These are phyloP conservation scores for Entomobrya proxima DNA, from an alignment of 2,888 invertebrate genomes.

Conservation along the genomic window DNA sequence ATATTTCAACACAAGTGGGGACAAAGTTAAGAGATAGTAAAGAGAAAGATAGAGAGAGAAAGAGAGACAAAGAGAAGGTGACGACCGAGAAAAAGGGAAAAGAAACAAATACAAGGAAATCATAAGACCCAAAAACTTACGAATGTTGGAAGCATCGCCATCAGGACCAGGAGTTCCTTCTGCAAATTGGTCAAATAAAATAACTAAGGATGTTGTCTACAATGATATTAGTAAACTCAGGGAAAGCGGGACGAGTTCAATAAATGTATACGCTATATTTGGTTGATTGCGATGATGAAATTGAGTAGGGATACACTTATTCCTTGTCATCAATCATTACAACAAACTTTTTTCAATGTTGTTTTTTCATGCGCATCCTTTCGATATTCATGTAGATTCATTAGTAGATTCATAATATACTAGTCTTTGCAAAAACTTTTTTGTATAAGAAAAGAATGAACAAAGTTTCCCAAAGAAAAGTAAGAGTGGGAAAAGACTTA, in stretches of 20 bases:
- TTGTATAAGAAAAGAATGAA: background rate
- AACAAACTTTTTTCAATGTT: too few species aligned
- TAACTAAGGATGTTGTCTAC: conserved; percentile 59
- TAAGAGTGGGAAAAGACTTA: conserved; percentile 82
- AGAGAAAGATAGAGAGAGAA: conserved; percentile 38
- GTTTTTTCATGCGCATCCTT: too few species aligned
- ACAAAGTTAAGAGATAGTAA: conserved; percentile 25
- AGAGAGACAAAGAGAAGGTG: conserved; percentile 40
- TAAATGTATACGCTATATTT: background rate
- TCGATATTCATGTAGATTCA: background rate
- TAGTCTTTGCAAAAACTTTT: background rate
- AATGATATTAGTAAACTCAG: conserved; percentile 28
- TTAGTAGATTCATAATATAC: background rate
- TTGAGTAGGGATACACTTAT: too few species aligned
- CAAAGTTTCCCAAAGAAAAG: background rate
- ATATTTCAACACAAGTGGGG: conserved; percentile 39
- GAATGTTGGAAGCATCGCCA: conserved; percentile 79
- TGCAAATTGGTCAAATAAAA: conserved; percentile 70
- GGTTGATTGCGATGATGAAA: background rate
- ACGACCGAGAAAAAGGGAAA: conserved; percentile 43
- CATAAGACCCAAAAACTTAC: conserved; percentile 78
- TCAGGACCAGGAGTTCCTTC: conserved; percentile 77
- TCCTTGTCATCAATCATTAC: too few species aligned
- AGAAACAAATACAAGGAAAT: conserved; percentile 53
- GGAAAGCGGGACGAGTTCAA: conserved; percentile 28